These are phyloP conservation scores for Iguana delicatissima DNA, from an alignment of 2,797 vertebrate genomes.

Conservation along the genomic window DNA sequence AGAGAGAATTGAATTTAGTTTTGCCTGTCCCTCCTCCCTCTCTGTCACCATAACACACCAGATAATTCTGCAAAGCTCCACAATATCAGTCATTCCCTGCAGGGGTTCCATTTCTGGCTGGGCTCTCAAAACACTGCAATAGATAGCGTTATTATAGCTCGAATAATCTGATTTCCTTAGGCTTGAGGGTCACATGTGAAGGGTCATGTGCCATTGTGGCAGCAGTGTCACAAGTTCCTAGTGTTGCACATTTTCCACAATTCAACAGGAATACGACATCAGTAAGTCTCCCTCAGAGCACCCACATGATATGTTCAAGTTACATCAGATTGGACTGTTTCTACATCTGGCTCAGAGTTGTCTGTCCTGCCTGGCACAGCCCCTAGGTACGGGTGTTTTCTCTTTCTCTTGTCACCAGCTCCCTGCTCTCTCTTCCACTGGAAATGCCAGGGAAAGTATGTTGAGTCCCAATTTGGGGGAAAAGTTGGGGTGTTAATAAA, in stretches of 20 bases:
- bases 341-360: too few relatives aligned
- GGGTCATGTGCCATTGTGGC: background rate
- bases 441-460: background rate
- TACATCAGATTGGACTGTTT: background rate
- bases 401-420: background rate
- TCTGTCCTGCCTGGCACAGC: background rate
- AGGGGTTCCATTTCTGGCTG: background rate
- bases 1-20: background rate
- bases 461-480: too few relatives aligned
- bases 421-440: background rate
- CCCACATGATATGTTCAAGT: background rate
- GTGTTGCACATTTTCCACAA: too few relatives aligned
- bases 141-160: background rate
- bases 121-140: background rate
- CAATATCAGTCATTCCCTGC: background rate
- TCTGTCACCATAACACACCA: background rate
- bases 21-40: background rate
- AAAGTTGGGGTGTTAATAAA: too few relatives aligned
- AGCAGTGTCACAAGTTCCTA: background rate
- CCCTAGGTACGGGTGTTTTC: background rate
- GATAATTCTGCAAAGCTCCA: background rate
- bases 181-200: background rate
- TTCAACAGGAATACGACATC: background rate
- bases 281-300: background rate
- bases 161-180: conserved; percentile 17